phyloP scores from a whole-genome alignment of 2,113 vertebrate genomes.

The Campylomormyrus numenius region DNA sequence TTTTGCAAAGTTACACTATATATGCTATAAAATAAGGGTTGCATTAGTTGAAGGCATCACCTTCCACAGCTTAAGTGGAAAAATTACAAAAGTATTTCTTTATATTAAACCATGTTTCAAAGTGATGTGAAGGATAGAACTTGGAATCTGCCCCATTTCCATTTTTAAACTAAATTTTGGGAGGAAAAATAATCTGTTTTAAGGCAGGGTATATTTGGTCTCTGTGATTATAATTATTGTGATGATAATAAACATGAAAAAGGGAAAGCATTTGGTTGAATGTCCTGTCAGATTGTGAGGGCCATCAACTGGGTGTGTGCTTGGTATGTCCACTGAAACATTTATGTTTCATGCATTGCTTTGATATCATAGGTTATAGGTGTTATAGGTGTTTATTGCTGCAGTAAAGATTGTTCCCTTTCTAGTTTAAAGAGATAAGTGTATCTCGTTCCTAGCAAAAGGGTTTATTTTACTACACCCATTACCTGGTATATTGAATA shows the following conservation, averaged over 20 bases:
- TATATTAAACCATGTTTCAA: not conserved
- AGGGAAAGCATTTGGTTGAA: conserved; percentile 13
- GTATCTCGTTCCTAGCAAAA: not conserved
- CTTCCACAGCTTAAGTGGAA: not conserved
- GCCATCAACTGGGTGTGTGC: conserved; percentile 3
- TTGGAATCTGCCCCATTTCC: not conserved
- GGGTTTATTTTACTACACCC: not conserved
- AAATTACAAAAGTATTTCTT: not conserved
- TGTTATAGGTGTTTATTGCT: not conserved
- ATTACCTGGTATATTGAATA: not conserved
- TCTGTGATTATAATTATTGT: not conserved
- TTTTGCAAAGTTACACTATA: not conserved
- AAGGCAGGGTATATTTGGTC: not conserved
- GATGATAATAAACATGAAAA: not conserved
- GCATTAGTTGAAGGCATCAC: not conserved
- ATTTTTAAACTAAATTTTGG: not conserved
- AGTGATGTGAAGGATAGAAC: not conserved
- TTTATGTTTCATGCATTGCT: conserved; percentile 47
- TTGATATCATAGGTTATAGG: conserved; percentile 25
- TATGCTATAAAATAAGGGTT: not conserved
- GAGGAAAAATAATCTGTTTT: not conserved
- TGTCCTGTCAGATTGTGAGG: not conserved
- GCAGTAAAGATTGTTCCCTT: not conserved
- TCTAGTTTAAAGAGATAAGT: not conserved
- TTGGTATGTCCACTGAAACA: conserved; percentile 11